phyloP scores from a whole-genome alignment of 1,140 invertebrate species.

The Macrobrachium nipponense region DNA sequence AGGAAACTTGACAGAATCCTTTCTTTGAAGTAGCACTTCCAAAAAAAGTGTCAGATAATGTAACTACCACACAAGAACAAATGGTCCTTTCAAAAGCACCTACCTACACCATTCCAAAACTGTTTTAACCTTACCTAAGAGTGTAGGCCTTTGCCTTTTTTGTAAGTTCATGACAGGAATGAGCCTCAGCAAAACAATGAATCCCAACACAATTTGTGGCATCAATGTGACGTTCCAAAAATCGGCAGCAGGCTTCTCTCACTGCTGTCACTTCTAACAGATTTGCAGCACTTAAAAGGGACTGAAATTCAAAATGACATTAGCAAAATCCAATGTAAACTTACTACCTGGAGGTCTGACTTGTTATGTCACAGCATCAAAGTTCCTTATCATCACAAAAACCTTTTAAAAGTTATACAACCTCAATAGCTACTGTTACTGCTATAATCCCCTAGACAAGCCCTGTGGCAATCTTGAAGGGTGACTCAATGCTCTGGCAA shows the following conservation, averaged over 20 bases:
- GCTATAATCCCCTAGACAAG: too few species aligned
- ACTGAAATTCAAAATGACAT: constrained; percentile 43
- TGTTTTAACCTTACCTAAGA: constrained; percentile 58
- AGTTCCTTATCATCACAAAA: background rate
- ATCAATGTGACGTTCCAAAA: constrained; percentile 73
- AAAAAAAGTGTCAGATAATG: too few species aligned
- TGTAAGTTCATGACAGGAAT: constrained; percentile 71
- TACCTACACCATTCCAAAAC: too few species aligned
- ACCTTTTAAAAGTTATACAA: too few species aligned
- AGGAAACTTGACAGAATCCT: too few species aligned
- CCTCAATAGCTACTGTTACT: too few species aligned
- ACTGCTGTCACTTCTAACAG: constrained; percentile 72
- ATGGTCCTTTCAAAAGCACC: background rate
- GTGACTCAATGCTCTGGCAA: too few species aligned
- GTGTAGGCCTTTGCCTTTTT: constrained; percentile 70
- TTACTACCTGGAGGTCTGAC: too few species aligned
- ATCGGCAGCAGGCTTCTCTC: constrained; percentile 72
- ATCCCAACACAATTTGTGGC: constrained; percentile 73
- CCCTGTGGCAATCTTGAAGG: too few species aligned
- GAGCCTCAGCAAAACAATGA: constrained; percentile 74
- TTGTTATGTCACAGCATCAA: too few species aligned
- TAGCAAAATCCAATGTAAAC: background rate
- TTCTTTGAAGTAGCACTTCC: too few species aligned
- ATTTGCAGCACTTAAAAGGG: constrained; percentile 74
- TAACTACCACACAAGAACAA: too few species aligned